A percentile compares a stretch with the other conserved stretches of the same genome.
These are phyloP conservation scores for Deroptyus accipitrinus DNA, from an alignment of 2,113 vertebrate species.

Conservation along the genomic window DNA sequence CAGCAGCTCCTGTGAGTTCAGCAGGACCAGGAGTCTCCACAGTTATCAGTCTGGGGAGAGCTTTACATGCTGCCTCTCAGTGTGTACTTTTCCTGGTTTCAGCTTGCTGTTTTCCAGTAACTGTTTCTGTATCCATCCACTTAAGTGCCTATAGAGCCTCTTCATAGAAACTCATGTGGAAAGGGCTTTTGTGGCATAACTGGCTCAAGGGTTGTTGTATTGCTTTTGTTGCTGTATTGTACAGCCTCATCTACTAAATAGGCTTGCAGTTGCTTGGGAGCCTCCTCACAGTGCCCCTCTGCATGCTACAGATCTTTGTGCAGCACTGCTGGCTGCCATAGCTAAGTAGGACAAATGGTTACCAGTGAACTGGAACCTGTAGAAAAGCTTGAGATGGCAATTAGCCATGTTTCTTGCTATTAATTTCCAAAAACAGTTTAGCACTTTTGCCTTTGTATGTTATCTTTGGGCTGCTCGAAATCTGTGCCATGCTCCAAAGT, in stretches of 20 bases:
- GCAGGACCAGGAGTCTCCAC: not conserved
- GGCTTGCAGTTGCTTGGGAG: not conserved
- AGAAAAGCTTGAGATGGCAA: not conserved
- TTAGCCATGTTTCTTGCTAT: not conserved
- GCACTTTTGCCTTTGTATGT: not conserved
- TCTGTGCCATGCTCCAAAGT: not conserved
- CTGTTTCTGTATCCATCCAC: not conserved
- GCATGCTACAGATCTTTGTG: not conserved
- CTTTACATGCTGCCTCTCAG: not conserved
- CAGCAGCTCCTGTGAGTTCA: not conserved
- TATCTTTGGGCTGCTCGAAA: not conserved
- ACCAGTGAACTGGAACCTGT: not conserved
- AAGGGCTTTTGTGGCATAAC: not conserved
- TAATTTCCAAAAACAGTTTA: not conserved
- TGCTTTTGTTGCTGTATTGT: not conserved
- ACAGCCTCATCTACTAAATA: no score
- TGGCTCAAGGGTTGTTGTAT: not conserved
- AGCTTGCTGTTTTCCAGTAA: not conserved
- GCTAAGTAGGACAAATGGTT: not conserved
- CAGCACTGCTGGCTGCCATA: not conserved
- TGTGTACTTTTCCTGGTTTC: not conserved
- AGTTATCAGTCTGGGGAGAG: not conserved
- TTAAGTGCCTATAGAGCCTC: rapidly evolving
- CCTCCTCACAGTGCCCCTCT: not conserved
- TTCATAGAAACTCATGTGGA: not conserved